phyloP scores from a whole-genome alignment of 2,797 vertebrate genomes.

The Syngnathus acus region DNA sequence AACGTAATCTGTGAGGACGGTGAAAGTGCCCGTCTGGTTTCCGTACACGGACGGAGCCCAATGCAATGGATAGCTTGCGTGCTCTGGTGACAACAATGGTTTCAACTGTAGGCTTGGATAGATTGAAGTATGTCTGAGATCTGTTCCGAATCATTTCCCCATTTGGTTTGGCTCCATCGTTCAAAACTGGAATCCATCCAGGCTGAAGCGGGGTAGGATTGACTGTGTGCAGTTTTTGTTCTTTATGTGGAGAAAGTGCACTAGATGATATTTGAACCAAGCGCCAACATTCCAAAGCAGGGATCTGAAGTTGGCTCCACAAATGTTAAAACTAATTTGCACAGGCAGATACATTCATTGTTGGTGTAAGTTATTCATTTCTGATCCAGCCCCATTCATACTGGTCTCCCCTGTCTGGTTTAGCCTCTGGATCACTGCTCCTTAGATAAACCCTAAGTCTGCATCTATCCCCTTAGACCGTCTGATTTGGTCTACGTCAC shows the following conservation, averaged over 20 bases:
- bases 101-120: too few species aligned
- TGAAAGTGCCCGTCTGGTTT: not conserved
- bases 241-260: not conserved
- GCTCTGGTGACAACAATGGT: not conserved
- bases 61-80: not conserved
- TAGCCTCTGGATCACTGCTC: constrained; percentile 52
- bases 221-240: not conserved
- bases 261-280: not conserved
- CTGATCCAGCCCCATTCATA: constrained; percentile 30
- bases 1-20: not conserved
- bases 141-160: too few species aligned
- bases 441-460: constrained; percentile 72
- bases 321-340: not conserved
- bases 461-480: constrained; percentile 73
- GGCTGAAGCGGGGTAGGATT: too few species aligned
- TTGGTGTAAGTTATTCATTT: constrained; percentile 10
- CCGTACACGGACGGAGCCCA: not conserved
- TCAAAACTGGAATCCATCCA: not conserved
- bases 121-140: too few species aligned
- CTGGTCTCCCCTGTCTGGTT: constrained; percentile 22
- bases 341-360: not conserved
- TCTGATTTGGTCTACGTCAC: constrained; percentile 74
- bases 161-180: too few species aligned
- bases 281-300: constrained; percentile 4
- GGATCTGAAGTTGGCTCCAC: not conserved